Evolutionary conservation across 2,888 invertebrate species (phyloP).

Genomic region (Serripes groenlandicus): DNA sequence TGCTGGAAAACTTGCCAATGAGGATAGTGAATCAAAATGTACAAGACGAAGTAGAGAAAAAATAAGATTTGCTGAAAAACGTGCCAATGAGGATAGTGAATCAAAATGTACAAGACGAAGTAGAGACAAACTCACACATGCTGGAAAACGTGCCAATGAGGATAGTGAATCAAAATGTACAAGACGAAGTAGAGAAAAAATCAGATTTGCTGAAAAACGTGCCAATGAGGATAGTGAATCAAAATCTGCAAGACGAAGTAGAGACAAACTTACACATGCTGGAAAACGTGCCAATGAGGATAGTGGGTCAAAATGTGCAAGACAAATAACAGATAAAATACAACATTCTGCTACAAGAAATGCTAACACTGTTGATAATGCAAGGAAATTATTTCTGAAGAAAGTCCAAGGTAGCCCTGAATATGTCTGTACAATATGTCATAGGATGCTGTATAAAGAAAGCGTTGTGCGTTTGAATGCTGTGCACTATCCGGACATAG

Average conservation of each 20-base stretch:
- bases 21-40: too few relatives aligned
- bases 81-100: background rate
- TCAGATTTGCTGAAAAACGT: background rate
- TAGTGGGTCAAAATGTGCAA: background rate
- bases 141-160: too few relatives aligned
- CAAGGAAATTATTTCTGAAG: background rate
- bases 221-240: background rate
- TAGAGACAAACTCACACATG: background rate
- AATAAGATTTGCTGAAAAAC: background rate
- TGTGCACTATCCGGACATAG: background rate
- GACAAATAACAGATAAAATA: background rate
- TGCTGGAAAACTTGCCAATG: too few relatives aligned
- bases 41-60: too few relatives aligned
- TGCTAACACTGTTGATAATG: background rate
- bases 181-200: background rate
- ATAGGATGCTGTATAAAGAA: constrained; percentile 9
- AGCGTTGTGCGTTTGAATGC: background rate
- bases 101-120: background rate
- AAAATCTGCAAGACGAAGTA: background rate
- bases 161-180: too few relatives aligned
- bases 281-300: background rate
- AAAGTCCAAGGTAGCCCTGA: background rate
- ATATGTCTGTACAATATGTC: constrained; percentile 16
- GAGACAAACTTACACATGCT: too few relatives aligned
- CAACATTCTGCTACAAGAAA: background rate